phyloP scores from a whole-genome alignment of 2,888 invertebrate genomes.

The Sturmia bella region DNA sequence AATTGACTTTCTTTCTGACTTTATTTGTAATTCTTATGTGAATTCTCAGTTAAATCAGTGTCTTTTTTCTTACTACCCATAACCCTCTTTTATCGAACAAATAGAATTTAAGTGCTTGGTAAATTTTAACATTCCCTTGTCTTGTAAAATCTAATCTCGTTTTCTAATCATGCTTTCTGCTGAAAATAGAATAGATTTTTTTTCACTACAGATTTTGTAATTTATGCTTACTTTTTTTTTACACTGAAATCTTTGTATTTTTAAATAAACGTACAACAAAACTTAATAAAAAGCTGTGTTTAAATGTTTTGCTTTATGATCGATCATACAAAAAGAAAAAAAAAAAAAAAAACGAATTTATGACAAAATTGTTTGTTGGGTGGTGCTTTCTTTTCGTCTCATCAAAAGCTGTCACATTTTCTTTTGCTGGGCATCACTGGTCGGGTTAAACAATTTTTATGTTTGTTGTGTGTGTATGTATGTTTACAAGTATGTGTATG shows the following conservation, averaged over 20 bases:
- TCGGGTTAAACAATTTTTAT: not conserved
- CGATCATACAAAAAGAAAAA: constrained; percentile 52
- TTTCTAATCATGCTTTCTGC: not conserved
- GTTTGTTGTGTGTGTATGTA: not conserved
- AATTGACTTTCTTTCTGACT: not conserved
- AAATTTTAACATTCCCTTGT: constrained; percentile 47
- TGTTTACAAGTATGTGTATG: not conserved
- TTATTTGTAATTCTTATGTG: not conserved
- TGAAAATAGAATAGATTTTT: no score
- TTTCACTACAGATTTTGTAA: constrained; percentile 24
- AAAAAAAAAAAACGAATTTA: not conserved
- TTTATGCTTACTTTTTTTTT: constrained; percentile 36
- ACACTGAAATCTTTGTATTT: constrained; percentile 22
- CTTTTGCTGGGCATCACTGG: not conserved
- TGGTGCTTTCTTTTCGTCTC: constrained; percentile 12
- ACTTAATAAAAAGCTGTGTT: constrained; percentile 10
- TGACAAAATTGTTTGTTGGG: constrained; percentile 34
- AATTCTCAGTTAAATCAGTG: constrained; percentile 13
- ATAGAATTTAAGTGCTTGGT: constrained; percentile 45
- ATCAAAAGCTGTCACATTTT: not conserved
- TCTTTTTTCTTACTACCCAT: not conserved
- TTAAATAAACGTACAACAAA: constrained; percentile 19
- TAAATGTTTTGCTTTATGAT: constrained; percentile 49
- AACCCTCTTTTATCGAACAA: not conserved
- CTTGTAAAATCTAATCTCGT: constrained; percentile 1